Evolutionary conservation across 2,797 vertebrate genomes (phyloP).

Genomic region (Chiroxiphia lanceolata): DNA sequence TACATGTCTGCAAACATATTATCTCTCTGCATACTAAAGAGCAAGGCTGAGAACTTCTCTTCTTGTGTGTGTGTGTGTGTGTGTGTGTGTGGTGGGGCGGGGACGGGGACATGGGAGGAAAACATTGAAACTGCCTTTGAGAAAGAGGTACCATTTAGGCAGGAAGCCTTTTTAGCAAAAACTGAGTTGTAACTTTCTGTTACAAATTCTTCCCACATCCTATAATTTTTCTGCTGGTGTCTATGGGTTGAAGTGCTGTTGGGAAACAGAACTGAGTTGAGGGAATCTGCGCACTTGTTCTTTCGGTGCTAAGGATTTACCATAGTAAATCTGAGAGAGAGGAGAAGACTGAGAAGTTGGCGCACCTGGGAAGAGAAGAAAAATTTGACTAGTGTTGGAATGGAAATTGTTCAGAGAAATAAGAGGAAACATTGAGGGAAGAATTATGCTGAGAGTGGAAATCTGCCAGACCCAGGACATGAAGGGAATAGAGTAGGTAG

Average conservation of each 20-base stretch:
- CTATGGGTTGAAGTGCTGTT: not conserved
- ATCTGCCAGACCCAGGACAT: rapidly evolving
- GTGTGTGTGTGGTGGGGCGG: no score
- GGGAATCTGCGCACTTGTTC: not conserved
- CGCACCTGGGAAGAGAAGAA: not conserved
- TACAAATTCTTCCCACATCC: not conserved
- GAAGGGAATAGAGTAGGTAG: not conserved
- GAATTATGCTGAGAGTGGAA: not conserved
- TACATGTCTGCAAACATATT: no score
- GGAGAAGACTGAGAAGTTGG: not conserved
- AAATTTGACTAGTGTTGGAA: not conserved
- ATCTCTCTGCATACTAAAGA: no score
- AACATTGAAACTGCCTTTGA: no score
- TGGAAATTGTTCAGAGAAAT: not conserved
- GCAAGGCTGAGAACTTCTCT: no score
- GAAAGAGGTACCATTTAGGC: no score
- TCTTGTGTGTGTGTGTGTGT: no score
- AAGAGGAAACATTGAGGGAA: not conserved
- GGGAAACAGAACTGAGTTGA: not conserved
- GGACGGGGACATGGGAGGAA: no score
- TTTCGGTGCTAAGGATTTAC: not conserved
- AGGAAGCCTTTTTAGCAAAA: no score
- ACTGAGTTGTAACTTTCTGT: no score
- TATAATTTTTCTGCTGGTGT: not conserved
- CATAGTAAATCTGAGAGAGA: not conserved